A percentile compares a stretch with the other conserved stretches of the same genome.
Conservation (phyloP, 1,140 invertebrate species). For the Zaprionus nigranus region DNA sequence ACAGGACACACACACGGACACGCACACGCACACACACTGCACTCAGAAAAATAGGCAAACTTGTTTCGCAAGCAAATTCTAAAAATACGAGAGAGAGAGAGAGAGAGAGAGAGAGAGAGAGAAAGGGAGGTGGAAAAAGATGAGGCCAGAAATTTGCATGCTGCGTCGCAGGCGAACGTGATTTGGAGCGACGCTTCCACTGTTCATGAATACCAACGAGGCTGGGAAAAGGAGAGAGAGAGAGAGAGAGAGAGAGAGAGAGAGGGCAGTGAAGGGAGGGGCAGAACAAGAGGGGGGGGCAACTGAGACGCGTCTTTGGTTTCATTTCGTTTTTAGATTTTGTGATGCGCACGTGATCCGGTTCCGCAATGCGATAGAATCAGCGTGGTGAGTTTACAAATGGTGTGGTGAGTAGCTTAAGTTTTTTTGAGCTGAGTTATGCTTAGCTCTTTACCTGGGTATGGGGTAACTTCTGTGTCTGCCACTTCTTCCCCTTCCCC, state of each 20-base stretch:
- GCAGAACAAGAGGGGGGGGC: no score
- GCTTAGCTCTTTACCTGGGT: not conserved
- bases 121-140: conserved; percentile 11
- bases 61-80: conserved; percentile 55
- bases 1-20: conserved; percentile 38
- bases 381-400: not conserved
- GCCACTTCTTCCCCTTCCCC: not conserved
- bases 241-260: not conserved
- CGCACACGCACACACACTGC: conserved; percentile 12
- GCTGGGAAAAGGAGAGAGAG: not conserved
- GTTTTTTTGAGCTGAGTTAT: not conserved
- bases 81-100: conserved; percentile 41
- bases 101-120: not conserved
- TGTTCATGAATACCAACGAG: conserved; percentile 58
- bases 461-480: not conserved
- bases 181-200: conserved; percentile 51
- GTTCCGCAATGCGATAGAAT: conserved; percentile 48
- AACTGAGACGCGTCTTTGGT: conserved; percentile 24
- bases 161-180: conserved; percentile 38
- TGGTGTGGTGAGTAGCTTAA: not conserved
- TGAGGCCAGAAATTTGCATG: conserved; percentile 28
- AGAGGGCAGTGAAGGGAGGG: no score
- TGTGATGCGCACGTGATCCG: conserved; percentile 41
- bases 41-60: conserved; percentile 58
- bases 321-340: conserved; percentile 47